Base-by-base conservation (phyloP, 92 coral and sea anemone genomes). In the Blastomussa wellsi region DNA sequence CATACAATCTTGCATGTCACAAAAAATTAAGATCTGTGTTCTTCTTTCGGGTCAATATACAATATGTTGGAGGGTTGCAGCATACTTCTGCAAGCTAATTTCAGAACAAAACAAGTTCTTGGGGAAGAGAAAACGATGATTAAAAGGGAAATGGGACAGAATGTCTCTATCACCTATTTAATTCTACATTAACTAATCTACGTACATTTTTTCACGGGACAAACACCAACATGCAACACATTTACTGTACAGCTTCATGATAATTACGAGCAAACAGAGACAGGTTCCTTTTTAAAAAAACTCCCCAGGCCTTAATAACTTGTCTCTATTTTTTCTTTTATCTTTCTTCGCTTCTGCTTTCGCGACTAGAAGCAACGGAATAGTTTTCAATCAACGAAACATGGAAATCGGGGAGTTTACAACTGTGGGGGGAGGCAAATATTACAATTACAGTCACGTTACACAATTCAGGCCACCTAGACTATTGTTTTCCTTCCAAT, bases 11-110 rank as follows among this genome's bases (percentile, higher is more conserved):
- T 84, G 87, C 89, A 90, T 86, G 87, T 83, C 90, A 87, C 88
- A 82, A 87, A 89, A 87, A 90, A 77, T 90, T 90, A 90, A 90
- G 91, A 87, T 90, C 80, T 87, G 86, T 87, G 84, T 73, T 82
- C 55, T 84, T 66, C 75, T 44, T 81, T 16, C 77, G 88, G 60
- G 77, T 89, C 94, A 88, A 91, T 91, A 76, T 91, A 91, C 94
- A 91, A 80, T 88, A 86, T 90, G 93, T 86, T 78, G 82, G 52
- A 74, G n/a, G 89, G 52, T 84, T 80, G 47, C 81, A 77, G 60
- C 39, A 44, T 37, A 83, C 47, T 79, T 73, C 91, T 84, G 89
- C 83, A 84, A 82, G 67, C 91, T 87, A 42, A 77, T 87, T 82
- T 78, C 84, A 71, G 87, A 87, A 90, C 88, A 83, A 90, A 90